These are phyloP conservation scores for Dermochelys coriacea DNA, from an alignment of 2,797 vertebrate species.

Conservation along the genomic window DNA sequence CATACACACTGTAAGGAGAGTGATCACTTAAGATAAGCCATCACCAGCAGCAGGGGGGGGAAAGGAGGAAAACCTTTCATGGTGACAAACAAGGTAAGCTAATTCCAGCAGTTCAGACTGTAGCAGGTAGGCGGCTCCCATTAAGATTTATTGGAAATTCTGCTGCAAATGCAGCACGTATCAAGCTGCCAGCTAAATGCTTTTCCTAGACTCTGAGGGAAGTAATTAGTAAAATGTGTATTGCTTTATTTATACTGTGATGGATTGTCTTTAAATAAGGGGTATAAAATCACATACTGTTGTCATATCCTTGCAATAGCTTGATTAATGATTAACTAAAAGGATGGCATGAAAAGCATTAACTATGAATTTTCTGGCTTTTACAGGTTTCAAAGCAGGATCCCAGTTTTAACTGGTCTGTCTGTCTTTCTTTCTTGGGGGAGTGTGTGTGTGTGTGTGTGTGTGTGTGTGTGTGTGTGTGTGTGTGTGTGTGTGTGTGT, in stretches of 20 bases:
- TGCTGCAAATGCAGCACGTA: fast-evolving
- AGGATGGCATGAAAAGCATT: not conserved
- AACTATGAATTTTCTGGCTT: not conserved
- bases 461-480: too few relatives aligned
- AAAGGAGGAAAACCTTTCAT: too few relatives aligned
- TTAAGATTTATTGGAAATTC: not conserved
- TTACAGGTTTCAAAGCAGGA: not conserved
- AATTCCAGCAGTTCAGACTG: not conserved
- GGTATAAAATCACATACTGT: not conserved
- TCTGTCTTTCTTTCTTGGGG: not conserved
- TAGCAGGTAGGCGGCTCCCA: fast-evolving
- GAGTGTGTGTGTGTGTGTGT: not conserved
- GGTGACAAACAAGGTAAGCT: too few relatives aligned
- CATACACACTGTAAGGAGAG: too few relatives aligned
- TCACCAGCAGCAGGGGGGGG: too few relatives aligned
- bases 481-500: not conserved
- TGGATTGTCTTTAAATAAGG: not conserved
- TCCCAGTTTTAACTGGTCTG: not conserved
- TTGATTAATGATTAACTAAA: fast-evolving
- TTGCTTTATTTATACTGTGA: not conserved
- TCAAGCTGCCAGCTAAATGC: not conserved
- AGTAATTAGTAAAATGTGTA: not conserved
- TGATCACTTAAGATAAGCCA: too few relatives aligned
- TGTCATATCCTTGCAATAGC: not conserved
- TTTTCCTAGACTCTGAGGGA: fast-evolving